phyloP scores from a whole-genome alignment of 2,113 vertebrate species.

The Jaculus jaculus region DNA sequence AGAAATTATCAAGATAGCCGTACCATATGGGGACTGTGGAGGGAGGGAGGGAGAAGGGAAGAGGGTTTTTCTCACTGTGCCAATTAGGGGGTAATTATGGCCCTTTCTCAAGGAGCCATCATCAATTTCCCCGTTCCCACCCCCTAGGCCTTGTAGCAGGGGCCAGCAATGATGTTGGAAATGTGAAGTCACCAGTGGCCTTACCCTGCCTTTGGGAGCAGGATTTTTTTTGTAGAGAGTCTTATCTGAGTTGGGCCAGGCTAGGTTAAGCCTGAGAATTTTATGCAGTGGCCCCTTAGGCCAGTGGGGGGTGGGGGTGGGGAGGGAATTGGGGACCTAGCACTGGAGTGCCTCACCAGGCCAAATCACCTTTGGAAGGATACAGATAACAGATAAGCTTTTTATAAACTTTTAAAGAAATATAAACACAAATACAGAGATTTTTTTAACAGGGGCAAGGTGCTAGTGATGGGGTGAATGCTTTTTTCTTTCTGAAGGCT shows the following conservation, averaged over 20 bases:
- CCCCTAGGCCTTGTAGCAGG: constrained; percentile 61
- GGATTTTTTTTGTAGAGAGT: constrained; percentile 70
- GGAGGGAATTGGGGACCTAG: constrained; percentile 59
- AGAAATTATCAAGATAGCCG: constrained; percentile 60
- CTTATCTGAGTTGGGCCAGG: constrained; percentile 69
- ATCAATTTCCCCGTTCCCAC: constrained; percentile 42
- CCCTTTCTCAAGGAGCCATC: constrained; percentile 59
- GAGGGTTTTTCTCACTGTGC: constrained; percentile 80
- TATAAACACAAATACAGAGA: constrained; percentile 76
- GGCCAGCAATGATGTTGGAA: constrained; percentile 67
- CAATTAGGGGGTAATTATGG: constrained; percentile 74
- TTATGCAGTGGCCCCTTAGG: constrained; percentile 69
- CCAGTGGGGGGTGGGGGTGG: constrained; percentile 56
- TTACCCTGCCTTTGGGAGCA: constrained; percentile 81
- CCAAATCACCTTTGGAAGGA: constrained; percentile 74
- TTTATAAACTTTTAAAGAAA: constrained; percentile 85
- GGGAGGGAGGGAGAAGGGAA: constrained; percentile 39
- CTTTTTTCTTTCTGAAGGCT: constrained; percentile 69
- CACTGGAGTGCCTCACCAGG: constrained; percentile 57
- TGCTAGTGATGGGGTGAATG: constrained; percentile 67
- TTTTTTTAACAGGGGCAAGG: constrained; percentile 73
- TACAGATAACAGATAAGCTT: constrained; percentile 85
- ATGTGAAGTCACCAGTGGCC: constrained; percentile 81
- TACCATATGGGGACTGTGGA: constrained; percentile 43
- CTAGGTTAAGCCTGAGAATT: constrained; percentile 61